Percentiles rank a stretch among this genome's conserved stretches.
Conservation (phyloP, 2,888 invertebrate species). For the Xylophagus ater region DNA sequence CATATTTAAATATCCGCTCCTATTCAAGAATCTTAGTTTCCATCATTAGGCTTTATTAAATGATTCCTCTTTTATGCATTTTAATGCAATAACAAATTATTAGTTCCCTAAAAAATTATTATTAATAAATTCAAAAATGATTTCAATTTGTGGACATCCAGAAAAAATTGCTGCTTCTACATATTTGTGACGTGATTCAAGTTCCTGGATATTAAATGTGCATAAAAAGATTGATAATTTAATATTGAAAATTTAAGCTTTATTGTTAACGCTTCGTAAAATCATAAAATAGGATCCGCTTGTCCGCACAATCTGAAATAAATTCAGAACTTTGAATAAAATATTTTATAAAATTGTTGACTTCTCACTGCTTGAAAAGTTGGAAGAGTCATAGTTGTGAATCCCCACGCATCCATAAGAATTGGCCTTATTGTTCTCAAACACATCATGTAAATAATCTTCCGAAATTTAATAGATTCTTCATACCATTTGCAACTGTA, state of each 20-base stretch:
- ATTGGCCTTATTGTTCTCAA: background rate
- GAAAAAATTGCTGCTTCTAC: conserved; percentile 12
- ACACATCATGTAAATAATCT: conserved; percentile 3
- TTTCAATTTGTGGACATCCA: background rate
- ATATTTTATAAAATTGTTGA: background rate
- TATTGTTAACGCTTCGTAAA: too few species aligned
- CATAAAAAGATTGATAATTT: background rate
- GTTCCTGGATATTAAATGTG: background rate
- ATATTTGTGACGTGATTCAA: conserved; percentile 3
- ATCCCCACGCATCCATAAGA: background rate
- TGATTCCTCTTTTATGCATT: too few species aligned
- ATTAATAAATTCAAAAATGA: background rate
- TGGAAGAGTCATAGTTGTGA: conserved; percentile 1
- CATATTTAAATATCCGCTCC: too few species aligned
- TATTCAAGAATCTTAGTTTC: too few species aligned
- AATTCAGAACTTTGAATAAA: background rate
- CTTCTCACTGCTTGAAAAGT: conserved; percentile 1
- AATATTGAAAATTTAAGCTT: too few species aligned
- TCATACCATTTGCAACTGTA: conserved; percentile 7
- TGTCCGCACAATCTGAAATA: conserved; percentile 11
- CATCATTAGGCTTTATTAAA: too few species aligned
- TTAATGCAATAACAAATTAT: too few species aligned
- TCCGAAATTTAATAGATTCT: conserved; percentile 2
- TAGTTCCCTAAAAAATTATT: background rate
- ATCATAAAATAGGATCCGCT: conserved; percentile 14